Evolutionary conservation across 2,888 invertebrate genomes (phyloP), one percentile per base, ranked within the genome.

Genomic region (Micoletzkya japonica): DNA sequence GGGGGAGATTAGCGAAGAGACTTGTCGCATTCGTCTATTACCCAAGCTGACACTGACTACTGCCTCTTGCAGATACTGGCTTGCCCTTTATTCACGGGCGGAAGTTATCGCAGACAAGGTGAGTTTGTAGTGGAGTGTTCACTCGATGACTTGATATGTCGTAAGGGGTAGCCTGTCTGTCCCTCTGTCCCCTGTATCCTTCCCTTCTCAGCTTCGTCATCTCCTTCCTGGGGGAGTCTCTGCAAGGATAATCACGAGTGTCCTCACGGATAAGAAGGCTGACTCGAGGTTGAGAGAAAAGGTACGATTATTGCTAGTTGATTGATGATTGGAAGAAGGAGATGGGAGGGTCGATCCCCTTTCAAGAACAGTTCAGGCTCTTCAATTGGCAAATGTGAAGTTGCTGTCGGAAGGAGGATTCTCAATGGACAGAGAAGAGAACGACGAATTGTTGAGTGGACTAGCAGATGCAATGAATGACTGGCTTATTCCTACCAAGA

Each of bases 371-470:
- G 34, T 49, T n/a, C 91, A 93, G 85, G 90, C 93, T 0, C 89
- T 96, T 87, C 95, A 95, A 82, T 87, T 96, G 50, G 87, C 96
- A 0, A 93, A 92, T 81, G 89, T 90, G 10, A 92, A 94, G 86
- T 88, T 95, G 7, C 91, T 92, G 76, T 89, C 90, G 73, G 90
- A 90, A 73, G 76, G 77, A 58, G 75, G 73, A 60, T 70, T 77
- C 63, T 75, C 73, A 56, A 56, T 32, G 10, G 79, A 80, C 64
- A 72, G 72, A 66, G 76, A 76, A 49, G 77, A 77, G 72, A 76
- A 82, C 32, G 78, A 80, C 69, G 58, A 69, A 59, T 77, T 80
- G 56, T 72, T 83, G 14, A 74, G 70, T 52, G 71, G 72, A 10
- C 67, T 83, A 52, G 81, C 81, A 0, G 61, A 71, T 17, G 77